These are phyloP conservation scores for Sebastes goodei DNA, from an alignment of 2,797 vertebrate species.

Conservation along the genomic window DNA sequence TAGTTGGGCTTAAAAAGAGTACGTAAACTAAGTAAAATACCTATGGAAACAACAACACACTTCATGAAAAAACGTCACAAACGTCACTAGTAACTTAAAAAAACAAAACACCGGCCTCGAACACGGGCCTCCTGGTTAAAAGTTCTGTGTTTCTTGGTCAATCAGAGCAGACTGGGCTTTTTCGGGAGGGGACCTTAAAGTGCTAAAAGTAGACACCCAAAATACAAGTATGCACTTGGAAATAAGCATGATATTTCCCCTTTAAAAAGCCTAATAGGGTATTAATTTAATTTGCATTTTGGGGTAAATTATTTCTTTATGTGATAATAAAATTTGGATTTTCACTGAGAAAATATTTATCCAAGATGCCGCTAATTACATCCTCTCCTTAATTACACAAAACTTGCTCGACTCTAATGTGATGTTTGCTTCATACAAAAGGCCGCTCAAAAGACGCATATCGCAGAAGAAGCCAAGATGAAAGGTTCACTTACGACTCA, in stretches of 20 bases:
- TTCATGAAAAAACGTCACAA: too few species aligned
- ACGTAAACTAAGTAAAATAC: too few species aligned
- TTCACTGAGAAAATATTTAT: conserved; percentile 1
- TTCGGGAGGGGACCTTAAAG: too few species aligned
- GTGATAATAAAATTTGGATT: neutral
- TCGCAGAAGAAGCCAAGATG: conserved; percentile 15
- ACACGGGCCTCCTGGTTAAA: too few species aligned
- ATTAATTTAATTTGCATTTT: neutral
- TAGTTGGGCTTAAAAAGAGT: too few species aligned
- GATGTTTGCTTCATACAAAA: conserved; percentile 27
- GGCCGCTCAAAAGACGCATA: neutral
- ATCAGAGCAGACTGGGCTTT: too few species aligned
- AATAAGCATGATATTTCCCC: neutral
- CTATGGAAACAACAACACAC: too few species aligned
- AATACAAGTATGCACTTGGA: neutral
- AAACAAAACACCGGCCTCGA: too few species aligned
- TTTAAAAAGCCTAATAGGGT: neutral
- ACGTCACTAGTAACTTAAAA: too few species aligned
- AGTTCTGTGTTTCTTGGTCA: too few species aligned
- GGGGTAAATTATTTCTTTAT: conserved; percentile 7
- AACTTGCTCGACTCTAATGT: neutral
- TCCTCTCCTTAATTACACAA: conserved; percentile 27
- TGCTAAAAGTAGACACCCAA: neutral
- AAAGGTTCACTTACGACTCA: conserved; percentile 11
- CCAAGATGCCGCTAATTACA: conserved; percentile 25